phyloP scores from a whole-genome alignment of 2,888 invertebrate species.

The Steinernema carpocapsae region DNA sequence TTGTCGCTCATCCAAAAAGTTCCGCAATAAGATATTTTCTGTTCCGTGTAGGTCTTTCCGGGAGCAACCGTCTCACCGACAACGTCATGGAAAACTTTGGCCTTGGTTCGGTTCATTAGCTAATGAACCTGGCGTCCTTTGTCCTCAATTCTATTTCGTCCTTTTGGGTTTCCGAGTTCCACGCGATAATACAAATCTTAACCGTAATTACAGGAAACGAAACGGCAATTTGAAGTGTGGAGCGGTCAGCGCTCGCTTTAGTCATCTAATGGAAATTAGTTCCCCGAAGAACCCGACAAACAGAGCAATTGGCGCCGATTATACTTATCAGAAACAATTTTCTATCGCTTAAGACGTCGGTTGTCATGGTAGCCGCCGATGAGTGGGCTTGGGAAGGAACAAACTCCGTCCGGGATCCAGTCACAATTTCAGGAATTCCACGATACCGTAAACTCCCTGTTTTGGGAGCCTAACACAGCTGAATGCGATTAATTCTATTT shows the following conservation, averaged over 20 bases:
- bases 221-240: neutral
- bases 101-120: neutral
- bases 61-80: neutral
- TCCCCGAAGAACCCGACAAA: neutral
- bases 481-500: neutral
- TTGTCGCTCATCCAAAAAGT: too few relatives aligned
- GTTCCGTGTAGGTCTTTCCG: too few relatives aligned
- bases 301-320: neutral
- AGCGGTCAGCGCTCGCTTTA: neutral
- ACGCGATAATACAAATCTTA: constrained; percentile 13
- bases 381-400: too few relatives aligned
- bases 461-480: neutral
- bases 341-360: neutral
- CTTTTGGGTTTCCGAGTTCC: neutral
- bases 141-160: neutral
- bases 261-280: neutral
- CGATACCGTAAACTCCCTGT: too few relatives aligned
- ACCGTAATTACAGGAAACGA: neutral
- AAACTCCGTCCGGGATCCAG: neutral
- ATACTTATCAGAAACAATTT: neutral
- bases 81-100: neutral
- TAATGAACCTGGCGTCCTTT: neutral
- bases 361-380: neutral
- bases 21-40: too few relatives aligned
- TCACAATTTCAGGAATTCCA: neutral